Evolutionary conservation across 35 echinoderm and acorn worm species (phyloP), one percentile per base, ranked within the genome.

Genomic region (Anneissia japonica): DNA sequence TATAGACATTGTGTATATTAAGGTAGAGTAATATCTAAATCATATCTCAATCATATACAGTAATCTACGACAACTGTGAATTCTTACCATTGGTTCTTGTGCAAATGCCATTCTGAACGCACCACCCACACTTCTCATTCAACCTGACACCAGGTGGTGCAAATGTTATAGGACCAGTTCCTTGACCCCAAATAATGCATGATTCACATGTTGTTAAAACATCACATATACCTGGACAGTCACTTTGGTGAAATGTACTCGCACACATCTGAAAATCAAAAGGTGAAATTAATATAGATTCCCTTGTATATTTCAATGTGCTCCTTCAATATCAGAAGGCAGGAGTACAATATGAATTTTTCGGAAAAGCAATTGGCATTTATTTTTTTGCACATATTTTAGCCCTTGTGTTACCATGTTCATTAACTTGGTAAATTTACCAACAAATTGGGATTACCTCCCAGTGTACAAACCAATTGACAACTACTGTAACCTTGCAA

Each of bases 61-160:
- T 64, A 64, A 64, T 14, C 51, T 64, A 64, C 51, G 12, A 64
- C 28, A 13, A 14, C 12, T 14, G 1, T 28, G 74, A n/a, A 36
- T 4, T 23, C 87, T 86, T 91, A 97, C 95, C 95, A 30, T 38
- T 75, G 26, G 81, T 36, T 21, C 55, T 74, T 73, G 90, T 91
- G 79, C 95, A 97, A 28, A 34, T 46, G 3, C 77, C 79, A 26
- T 93, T 82, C 77, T 97, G 91, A 9, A 97, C 95, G 51, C 95
- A 97, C 95, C 95, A 97, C 0, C 95, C 91, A 79, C 91, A 93
- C 31, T 83, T 88, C 77, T 87, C 92, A 85, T 90, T 89, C 41
- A 90, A 76, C 41, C 76, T 77, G 21, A 83, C 55, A 26, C 88
- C 46, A 28, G 46, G 14, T 19, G 91, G 86, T n/a, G 83, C 87